A percentile compares a stretch with the other conserved stretches of the same genome.
Evolutionary conservation across 2,888 invertebrate genomes (phyloP).

Genomic region (Zelleria hepariella): DNA sequence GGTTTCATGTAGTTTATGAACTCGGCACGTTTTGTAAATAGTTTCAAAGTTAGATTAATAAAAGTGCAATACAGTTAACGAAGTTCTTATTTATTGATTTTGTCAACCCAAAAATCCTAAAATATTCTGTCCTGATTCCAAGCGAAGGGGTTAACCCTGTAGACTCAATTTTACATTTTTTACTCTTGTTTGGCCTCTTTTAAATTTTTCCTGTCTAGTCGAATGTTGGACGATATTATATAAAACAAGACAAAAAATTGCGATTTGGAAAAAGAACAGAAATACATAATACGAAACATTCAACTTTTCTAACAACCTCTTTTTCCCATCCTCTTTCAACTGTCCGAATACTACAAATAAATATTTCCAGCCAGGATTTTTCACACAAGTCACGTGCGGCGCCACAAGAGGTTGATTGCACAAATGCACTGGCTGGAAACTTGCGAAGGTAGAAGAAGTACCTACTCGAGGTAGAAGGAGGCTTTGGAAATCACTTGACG

Average conservation of each 20-base stretch:
- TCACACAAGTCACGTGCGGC: background rate
- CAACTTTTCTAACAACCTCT: background rate
- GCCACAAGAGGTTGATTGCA: background rate
- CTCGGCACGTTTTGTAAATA: constrained; percentile 59
- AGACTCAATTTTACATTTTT: too few relatives aligned
- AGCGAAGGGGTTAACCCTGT: too few relatives aligned
- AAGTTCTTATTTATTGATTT: background rate
- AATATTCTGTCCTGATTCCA: too few relatives aligned
- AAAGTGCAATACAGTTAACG: constrained; percentile 45
- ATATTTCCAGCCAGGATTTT: background rate
- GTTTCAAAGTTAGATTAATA: constrained; percentile 43
- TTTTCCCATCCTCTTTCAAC: background rate
- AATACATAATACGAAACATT: background rate
- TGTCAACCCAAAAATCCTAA: background rate
- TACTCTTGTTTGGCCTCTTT: too few relatives aligned
- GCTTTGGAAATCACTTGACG: constrained; percentile 36
- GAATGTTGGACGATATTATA: too few relatives aligned
- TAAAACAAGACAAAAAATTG: too few relatives aligned
- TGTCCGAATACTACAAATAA: background rate
- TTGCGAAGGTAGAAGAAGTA: too few relatives aligned
- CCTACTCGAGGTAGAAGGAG: constrained; percentile 34
- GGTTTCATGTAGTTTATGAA: constrained; percentile 28
- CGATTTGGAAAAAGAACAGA: too few relatives aligned
- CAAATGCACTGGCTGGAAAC: too few relatives aligned
- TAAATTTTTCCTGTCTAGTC: too few relatives aligned